Evolutionary conservation across 2,113 vertebrate species (phyloP).

Genomic region (Corynorhinus townsendii): DNA sequence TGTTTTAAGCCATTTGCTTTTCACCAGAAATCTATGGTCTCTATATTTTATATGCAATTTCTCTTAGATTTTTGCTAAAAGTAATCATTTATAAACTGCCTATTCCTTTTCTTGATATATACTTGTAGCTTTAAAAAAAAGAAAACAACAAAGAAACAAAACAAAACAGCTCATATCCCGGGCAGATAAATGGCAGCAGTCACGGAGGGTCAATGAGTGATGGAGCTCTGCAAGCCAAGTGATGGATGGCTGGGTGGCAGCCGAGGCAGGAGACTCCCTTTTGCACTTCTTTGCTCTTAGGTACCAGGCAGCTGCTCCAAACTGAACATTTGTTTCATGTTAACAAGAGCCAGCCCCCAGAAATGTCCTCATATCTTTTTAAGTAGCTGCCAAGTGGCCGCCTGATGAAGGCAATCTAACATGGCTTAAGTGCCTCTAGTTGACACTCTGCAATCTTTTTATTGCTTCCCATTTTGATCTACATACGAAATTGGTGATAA

Average conservation of each 20-base stretch:
- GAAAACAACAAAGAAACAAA: not conserved
- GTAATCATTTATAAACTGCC: not conserved
- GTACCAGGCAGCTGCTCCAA: not conserved
- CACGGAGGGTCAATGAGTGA: not conserved
- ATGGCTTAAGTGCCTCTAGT: slow-evolving; percentile 34
- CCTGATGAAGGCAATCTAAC: slow-evolving; percentile 51
- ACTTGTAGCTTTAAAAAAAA: not conserved
- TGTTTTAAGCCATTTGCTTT: not conserved
- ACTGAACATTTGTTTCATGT: not conserved
- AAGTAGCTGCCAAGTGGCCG: slow-evolving; percentile 17
- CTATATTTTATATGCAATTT: not conserved
- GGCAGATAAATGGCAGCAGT: not conserved
- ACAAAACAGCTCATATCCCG: not conserved
- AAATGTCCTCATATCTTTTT: slow-evolving; percentile 14
- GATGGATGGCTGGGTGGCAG: fast-evolving
- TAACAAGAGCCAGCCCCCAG: not conserved
- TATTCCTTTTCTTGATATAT: not conserved
- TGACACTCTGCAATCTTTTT: slow-evolving; percentile 49
- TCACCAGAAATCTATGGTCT: not conserved
- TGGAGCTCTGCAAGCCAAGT: not conserved
- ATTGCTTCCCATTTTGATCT: slow-evolving; percentile 63
- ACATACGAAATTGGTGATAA: slow-evolving; percentile 7
- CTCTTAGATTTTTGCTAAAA: not conserved
- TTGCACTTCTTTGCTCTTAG: not conserved
- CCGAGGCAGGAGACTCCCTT: not conserved